phyloP scores from a whole-genome alignment of 2,113 vertebrate genomes.

The Tachysurus vachellii region DNA sequence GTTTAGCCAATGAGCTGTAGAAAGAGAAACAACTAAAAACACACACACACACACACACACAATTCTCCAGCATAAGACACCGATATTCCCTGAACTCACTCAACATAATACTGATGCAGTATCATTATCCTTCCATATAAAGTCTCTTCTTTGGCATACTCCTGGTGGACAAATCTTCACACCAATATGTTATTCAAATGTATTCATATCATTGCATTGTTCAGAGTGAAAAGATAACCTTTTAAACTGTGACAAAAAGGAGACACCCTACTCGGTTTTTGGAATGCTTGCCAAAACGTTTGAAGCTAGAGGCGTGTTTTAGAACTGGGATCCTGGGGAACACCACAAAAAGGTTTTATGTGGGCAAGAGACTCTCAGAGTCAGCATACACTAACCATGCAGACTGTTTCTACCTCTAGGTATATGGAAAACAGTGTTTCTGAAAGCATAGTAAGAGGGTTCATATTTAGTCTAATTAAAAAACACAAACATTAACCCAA shows the following conservation, averaged over 20 bases:
- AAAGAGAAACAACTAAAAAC: constrained; percentile 2
- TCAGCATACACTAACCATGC: background rate
- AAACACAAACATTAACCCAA: background rate
- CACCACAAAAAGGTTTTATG: background rate
- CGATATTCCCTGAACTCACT: background rate
- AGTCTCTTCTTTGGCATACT: background rate
- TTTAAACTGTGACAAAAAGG: background rate
- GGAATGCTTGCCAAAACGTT: background rate
- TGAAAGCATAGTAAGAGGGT: background rate
- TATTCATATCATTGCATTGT: no score
- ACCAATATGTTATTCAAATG: background rate
- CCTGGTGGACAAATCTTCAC: background rate
- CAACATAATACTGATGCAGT: background rate
- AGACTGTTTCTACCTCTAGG: background rate
- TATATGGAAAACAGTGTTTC: background rate
- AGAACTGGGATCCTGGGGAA: background rate
- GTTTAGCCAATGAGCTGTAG: constrained; percentile 1
- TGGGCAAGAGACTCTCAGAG: background rate
- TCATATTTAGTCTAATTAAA: background rate
- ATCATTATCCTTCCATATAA: background rate
- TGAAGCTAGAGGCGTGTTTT: background rate
- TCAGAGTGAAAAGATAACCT: background rate
- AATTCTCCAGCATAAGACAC: background rate
- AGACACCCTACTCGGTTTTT: background rate
- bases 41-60: no score